Base-by-base conservation (phyloP, 2,797 vertebrate genomes). In the Periparus ater region DNA sequence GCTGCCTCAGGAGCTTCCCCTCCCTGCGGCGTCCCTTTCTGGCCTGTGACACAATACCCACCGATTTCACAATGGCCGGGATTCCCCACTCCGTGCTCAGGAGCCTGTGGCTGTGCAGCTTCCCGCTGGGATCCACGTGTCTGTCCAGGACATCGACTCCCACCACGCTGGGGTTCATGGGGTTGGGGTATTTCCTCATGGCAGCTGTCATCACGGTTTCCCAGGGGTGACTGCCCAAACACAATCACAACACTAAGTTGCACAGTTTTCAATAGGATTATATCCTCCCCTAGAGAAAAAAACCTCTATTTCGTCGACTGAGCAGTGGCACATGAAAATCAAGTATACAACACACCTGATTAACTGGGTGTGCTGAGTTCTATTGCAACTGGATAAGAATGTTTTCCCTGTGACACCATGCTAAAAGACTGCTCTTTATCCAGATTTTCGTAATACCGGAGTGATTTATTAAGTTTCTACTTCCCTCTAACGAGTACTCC, bases 141-240 rank as follows among this genome's bases (percentile, higher is more conserved):
- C 99, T 97, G 96, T 98, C 98, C 96, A 99, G 95, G 19, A 99
- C 99, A 32, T 99, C 99, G 5, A 99, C 99, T 2, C 99, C 99
- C 17, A 99, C 98, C 96, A 99, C 99, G 6, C 97, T 99, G 15
- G 99, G 98, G 96, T 99, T 99, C 99, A 99, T 99, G 32, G 99
- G 99, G 65, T 99, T 99, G 7, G 99, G 99, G 66, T 99, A 99
- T 58, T 99, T 99, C 98, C 99, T 98, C 99, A 99, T 99, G 2
- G 99, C 99, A 32, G 99, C 99, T 17, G 99, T 99, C 29, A 98
- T 99, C 38, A 99, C 99, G 0, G 98, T 99, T 87, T 99, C 99
- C 99, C 99, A 99, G 15, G 99, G 99, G 95, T 99, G 99, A 86
- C 99, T 99, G 97, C 50, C 50, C 45, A 90, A 58, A 89, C 4